Percentiles rank a stretch among this genome's conserved stretches.
phyloP scores from a whole-genome alignment of 2,797 vertebrate species.

The Pangasius sanitwongsei region DNA sequence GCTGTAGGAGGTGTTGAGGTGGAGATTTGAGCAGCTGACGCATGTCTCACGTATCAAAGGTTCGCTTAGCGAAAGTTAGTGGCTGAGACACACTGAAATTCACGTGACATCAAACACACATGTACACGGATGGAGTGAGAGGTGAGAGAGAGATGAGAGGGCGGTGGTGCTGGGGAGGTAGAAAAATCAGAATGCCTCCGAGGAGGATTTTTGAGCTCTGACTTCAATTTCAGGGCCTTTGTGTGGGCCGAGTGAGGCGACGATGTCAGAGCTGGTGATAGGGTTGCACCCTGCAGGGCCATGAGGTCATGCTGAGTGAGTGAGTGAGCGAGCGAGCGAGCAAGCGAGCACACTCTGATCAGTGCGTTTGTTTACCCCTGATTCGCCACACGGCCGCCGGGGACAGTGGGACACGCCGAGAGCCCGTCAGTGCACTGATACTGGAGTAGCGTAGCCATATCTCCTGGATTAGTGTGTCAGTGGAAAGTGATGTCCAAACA shows the following conservation, averaged over 20 bases:
- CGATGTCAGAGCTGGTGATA: constrained; percentile 72
- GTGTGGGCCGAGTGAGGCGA: constrained; percentile 62
- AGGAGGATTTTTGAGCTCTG: constrained; percentile 59
- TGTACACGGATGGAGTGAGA: constrained; percentile 23
- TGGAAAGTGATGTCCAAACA: neutral
- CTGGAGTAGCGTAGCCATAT: neutral
- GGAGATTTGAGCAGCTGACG: constrained; percentile 46
- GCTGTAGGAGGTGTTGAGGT: constrained; percentile 1
- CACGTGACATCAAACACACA: constrained; percentile 62
- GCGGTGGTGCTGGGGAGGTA: neutral
- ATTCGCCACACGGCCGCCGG: constrained; percentile 61
- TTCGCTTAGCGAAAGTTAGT: constrained; percentile 38
- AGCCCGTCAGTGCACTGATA: neutral
- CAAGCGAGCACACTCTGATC: constrained; percentile 65
- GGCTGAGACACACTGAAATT: constrained; percentile 52
- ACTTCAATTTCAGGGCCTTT: constrained; percentile 73
- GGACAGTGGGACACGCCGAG: constrained; percentile 51
- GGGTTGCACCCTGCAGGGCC: constrained; percentile 74
- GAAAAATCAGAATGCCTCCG: constrained; percentile 44
- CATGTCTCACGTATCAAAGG: constrained; percentile 52
- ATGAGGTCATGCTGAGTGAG: constrained; percentile 73
- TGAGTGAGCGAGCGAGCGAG: constrained; percentile 58
- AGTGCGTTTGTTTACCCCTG: constrained; percentile 58
- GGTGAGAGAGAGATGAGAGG: constrained; percentile 25
- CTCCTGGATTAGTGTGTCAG: neutral